Conservation (phyloP, 2,113 vertebrate genomes). For the Oryzias javanicus region DNA sequence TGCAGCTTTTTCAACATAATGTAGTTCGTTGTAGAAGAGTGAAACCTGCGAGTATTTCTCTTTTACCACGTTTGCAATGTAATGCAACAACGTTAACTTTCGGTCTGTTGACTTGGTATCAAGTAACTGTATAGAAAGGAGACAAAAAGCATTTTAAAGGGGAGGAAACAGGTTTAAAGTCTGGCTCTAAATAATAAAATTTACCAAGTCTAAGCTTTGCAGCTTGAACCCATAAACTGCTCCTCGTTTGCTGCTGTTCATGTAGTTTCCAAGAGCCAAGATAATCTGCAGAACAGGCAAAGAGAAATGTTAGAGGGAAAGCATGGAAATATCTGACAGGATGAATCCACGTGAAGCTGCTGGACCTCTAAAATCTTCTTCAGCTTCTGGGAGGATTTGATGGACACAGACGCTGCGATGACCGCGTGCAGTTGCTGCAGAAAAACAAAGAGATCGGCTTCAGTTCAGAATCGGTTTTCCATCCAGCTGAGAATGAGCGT, state of each 20-base stretch:
- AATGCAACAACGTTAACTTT: constrained; percentile 91
- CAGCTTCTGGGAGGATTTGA: constrained; percentile 94
- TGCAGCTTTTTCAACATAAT: constrained; percentile 94
- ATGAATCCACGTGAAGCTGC: not conserved
- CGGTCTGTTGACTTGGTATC: constrained; percentile 97
- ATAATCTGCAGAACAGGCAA: constrained; percentile 82
- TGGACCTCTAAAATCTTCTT: constrained; percentile 94
- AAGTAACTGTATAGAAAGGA: constrained; percentile 77
- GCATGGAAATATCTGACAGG: not conserved
- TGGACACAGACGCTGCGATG: constrained; percentile 92
- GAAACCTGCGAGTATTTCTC: constrained; percentile 92
- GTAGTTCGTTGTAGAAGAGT: constrained; percentile 92
- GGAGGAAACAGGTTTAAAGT: not conserved
- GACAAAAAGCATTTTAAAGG: not conserved
- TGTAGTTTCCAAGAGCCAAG: constrained; percentile 97
- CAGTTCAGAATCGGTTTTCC: not conserved
- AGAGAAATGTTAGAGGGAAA: constrained; percentile 2
- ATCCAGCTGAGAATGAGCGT: not conserved
- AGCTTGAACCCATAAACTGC: constrained; percentile 99
- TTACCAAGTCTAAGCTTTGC: constrained; percentile 95
- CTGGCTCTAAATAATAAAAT: not conserved
- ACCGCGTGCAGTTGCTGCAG: constrained; percentile 91
- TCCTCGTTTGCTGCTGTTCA: constrained; percentile 99
- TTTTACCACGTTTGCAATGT: constrained; percentile 93
- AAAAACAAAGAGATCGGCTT: not conserved